Base-by-base conservation (phyloP, 2,113 vertebrate genomes). In the Sturnus vulgaris region DNA sequence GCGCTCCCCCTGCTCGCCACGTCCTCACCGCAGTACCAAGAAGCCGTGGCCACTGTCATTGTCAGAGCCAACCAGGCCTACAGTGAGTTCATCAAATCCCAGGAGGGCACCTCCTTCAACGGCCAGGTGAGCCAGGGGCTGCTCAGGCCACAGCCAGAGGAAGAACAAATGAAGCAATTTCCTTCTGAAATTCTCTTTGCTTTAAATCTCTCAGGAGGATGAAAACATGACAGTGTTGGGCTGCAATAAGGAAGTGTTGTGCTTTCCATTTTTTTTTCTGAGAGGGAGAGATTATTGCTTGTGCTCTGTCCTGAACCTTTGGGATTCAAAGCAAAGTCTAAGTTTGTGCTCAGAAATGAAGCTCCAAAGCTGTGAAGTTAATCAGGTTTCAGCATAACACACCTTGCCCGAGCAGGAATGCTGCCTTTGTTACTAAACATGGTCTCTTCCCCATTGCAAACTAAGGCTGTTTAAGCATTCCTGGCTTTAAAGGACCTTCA, bases 1-100 rank as follows among this genome's bases (percentile, higher is more conserved):
- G 99, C 99, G 0, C 98, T 99, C 77, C 99, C 99, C 31, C 98
- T 99, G 33, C 81, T 99, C 94, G 99, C 99, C 19, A 99, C 99
- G 1, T 99, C 99, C 5, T 99, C 99, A 1, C 99, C 99, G 0
- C 99, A 99, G 97, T 99, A 99, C 97, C 99, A 99, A 76, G 99
- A 99, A 85, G 99, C 99, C 0, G 98, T 99, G 28, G 99, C 99
- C 28, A 97, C 98, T 0, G 99, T 99, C 93, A 99, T 99, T 68
- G 79, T 98, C 84, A 97, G 99, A 88, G 99, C 99, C 97, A 99
- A 99, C 97, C 99, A 99, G 91, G 98, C 99, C 86, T 99, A 99
- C 30, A 93, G 94, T 3, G 99, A 99, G 92, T 99, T 99, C 98
- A 97, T 99, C 96, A 98, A 93, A 94, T 99, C 99, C 76, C 95